These are phyloP conservation scores for Drosophila infuscata DNA, from an alignment of 2,888 invertebrate species.

Conservation along the genomic window DNA sequence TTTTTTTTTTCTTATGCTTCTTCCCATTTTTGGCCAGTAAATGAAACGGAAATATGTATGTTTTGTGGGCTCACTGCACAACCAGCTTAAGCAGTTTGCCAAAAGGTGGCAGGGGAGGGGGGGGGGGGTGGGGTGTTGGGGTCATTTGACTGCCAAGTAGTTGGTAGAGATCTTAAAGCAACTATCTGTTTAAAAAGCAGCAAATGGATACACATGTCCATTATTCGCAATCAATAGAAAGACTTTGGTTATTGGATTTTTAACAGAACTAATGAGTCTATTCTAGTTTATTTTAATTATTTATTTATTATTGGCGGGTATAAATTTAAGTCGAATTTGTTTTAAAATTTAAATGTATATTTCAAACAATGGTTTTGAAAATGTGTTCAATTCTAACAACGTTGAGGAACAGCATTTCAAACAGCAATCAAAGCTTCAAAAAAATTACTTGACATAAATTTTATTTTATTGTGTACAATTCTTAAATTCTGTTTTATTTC, in stretches of 20 bases:
- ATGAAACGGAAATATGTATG: conserved; percentile 80
- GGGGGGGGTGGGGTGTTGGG: not conserved
- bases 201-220: not conserved
- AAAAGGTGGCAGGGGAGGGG: conserved; percentile 18
- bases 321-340: not conserved
- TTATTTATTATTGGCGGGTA: not conserved
- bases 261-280: not conserved
- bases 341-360: too few relatives aligned
- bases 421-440: not conserved
- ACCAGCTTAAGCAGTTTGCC: conserved; percentile 50
- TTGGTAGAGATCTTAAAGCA: conserved; percentile 43
- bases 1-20: conserved; percentile 16
- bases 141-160: conserved; percentile 46
- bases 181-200: conserved; percentile 38
- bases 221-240: not conserved
- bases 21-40: conserved; percentile 67
- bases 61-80: conserved; percentile 75
- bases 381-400: too few relatives aligned
- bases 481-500: not conserved
- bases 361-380: too few relatives aligned
- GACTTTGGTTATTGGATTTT: not conserved
- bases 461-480: not conserved
- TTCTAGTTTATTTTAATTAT: not conserved
- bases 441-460: not conserved
- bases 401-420: not conserved